phyloP scores from a whole-genome alignment of 2,113 vertebrate species.

The Lophura nycthemera region DNA sequence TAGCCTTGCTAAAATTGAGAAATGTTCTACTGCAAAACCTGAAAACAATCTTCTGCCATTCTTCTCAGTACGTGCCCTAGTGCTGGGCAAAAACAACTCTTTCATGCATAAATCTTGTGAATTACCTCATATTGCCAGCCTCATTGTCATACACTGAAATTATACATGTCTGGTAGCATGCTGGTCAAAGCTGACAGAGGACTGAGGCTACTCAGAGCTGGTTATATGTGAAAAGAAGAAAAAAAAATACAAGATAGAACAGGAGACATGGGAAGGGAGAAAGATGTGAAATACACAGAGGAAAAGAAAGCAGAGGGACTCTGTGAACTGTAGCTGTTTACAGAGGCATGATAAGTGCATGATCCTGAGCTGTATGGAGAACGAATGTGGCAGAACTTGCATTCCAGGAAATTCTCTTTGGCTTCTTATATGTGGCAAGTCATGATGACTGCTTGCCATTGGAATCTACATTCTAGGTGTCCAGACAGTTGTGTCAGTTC shows the following conservation, averaged over 20 bases:
- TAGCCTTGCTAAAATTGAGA: background rate
- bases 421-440: background rate
- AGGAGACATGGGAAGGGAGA: background rate
- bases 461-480: background rate
- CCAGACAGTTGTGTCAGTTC: background rate
- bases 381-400: background rate
- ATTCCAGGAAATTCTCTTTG: background rate
- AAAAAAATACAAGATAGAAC: background rate
- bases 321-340: background rate
- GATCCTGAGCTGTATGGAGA: background rate
- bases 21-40: background rate
- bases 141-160: background rate
- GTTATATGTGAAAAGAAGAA: background rate
- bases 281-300: background rate
- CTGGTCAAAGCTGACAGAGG: background rate
- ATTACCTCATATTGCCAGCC: background rate
- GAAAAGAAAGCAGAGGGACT: background rate
- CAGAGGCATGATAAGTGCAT: background rate
- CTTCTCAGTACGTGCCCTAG: background rate
- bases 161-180: background rate
- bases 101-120: background rate
- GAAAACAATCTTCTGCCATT: conserved; percentile 1
- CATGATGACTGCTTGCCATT: background rate
- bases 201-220: background rate
- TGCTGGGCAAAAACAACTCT: background rate